These are phyloP conservation scores for Athalia cordata DNA, from an alignment of 2,888 invertebrate species.

Conservation along the genomic window DNA sequence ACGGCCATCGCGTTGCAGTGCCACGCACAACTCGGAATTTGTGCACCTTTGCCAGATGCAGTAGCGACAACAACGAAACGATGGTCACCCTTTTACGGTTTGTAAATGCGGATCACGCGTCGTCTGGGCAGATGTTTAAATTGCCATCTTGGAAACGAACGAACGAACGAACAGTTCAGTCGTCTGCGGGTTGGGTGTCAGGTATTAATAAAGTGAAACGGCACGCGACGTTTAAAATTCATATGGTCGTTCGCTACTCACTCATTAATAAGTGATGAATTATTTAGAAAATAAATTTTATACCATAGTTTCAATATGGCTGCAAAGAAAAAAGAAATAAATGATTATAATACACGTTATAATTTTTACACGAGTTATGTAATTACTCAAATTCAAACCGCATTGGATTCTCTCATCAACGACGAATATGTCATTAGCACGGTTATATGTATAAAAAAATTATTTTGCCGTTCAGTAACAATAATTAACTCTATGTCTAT, in stretches of 20 bases:
- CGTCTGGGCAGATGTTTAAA: constrained; percentile 28
- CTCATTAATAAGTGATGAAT: not conserved
- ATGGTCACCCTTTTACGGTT: not conserved
- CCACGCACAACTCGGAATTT: not conserved
- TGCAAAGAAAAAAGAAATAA: no score
- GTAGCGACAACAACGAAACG: constrained; percentile 15
- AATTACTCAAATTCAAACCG: no score
- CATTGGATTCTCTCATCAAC: not conserved
- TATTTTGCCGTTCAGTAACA: not conserved
- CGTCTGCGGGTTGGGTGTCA: not conserved
- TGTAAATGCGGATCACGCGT: constrained; percentile 35
- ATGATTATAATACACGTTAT: no score
- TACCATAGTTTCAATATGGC: no score
- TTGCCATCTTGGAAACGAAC: constrained; percentile 27
- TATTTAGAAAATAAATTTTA: not conserved
- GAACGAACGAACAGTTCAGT: constrained; percentile 8
- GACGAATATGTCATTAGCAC: not conserved
- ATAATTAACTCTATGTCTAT: constrained; percentile 10
- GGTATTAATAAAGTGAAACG: not conserved
- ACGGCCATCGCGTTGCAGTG: not conserved
- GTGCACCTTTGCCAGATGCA: constrained; percentile 31
- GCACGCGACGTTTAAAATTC: constrained; percentile 23
- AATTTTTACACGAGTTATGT: no score
- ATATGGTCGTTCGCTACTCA: constrained; percentile 6
- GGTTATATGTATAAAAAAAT: not conserved